These are phyloP conservation scores for Pegoplata infirma DNA, from an alignment of 2,888 invertebrate species.

Conservation along the genomic window DNA sequence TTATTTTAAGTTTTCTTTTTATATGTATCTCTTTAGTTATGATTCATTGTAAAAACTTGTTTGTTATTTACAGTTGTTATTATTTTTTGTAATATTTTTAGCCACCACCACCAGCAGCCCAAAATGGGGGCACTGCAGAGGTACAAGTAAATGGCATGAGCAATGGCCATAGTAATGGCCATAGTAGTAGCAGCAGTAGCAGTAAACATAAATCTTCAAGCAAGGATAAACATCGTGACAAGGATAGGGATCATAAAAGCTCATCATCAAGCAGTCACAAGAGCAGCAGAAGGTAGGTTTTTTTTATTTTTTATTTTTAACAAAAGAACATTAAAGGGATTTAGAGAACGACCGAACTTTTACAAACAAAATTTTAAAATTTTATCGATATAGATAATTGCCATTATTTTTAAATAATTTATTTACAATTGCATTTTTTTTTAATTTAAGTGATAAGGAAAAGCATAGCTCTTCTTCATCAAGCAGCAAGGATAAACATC, in stretches of 20 bases:
- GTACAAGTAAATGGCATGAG: constrained; percentile 86
- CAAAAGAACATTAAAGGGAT: no score
- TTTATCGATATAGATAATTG: no score
- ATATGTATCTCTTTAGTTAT: background rate
- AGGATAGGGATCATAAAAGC: constrained; percentile 79
- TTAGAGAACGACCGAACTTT: no score
- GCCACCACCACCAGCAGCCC: constrained; percentile 69
- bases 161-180: constrained; percentile 89
- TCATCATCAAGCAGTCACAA: constrained; percentile 72
- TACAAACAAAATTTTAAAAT: no score
- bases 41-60: constrained; percentile 7
- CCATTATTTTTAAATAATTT: no score
- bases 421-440: background rate
- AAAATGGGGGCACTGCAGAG: constrained; percentile 72
- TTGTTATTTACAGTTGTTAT: constrained; percentile 8
- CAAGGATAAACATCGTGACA: constrained; percentile 80
- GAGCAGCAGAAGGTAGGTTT: constrained; percentile 76
- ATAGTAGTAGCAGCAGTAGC: constrained; percentile 77
- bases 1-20: constrained; percentile 23
- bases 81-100: constrained; percentile 23
- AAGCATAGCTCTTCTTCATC: constrained; percentile 74
- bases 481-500: constrained; percentile 77
- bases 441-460: constrained; percentile 72
- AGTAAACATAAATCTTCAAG: constrained; percentile 82
- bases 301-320: no score